These are phyloP conservation scores for Teleogryllus oceanicus DNA, from an alignment of 2,888 invertebrate species.

Conservation along the genomic window DNA sequence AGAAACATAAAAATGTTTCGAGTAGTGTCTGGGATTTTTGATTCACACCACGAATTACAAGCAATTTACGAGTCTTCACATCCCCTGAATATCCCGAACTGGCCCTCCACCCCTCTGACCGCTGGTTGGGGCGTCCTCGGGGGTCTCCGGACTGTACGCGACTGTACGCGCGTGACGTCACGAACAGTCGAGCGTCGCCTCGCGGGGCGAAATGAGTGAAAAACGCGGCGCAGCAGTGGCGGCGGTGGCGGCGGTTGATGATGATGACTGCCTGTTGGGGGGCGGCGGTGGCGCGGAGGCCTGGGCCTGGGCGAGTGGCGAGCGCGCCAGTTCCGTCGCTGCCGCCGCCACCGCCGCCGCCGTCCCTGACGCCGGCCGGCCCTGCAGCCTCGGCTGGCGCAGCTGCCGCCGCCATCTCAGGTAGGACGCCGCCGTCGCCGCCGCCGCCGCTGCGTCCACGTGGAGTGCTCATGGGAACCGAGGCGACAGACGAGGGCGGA, in stretches of 20 bases:
- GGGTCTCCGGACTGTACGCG: neutral
- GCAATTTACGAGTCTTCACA: too few species aligned
- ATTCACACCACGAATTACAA: too few species aligned
- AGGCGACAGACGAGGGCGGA: too few species aligned
- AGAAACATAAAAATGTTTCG: too few species aligned
- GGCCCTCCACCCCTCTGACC: too few species aligned
- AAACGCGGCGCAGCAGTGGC: neutral
- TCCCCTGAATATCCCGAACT: too few species aligned
- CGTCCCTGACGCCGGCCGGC: neutral
- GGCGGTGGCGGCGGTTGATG: neutral
- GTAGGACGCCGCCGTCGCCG: neutral
- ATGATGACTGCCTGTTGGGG: conserved; percentile 18
- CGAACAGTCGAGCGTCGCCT: conserved; percentile 2
- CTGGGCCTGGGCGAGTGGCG: neutral
- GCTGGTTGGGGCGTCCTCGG: too few species aligned
- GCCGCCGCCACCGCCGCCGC: neutral
- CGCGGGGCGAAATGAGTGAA: conserved; percentile 10
- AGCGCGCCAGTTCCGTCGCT: conserved; percentile 1
- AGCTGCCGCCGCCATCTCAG: neutral
- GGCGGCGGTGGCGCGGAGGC: conserved; percentile 6
- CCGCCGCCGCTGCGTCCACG: too few species aligned
- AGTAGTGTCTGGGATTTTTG: too few species aligned
- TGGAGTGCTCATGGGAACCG: too few species aligned
- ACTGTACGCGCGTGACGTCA: conserved; percentile 6
- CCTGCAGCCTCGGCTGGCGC: neutral